phyloP scores from a whole-genome alignment of 2,888 invertebrate genomes.

The Nemurella pictetii region DNA sequence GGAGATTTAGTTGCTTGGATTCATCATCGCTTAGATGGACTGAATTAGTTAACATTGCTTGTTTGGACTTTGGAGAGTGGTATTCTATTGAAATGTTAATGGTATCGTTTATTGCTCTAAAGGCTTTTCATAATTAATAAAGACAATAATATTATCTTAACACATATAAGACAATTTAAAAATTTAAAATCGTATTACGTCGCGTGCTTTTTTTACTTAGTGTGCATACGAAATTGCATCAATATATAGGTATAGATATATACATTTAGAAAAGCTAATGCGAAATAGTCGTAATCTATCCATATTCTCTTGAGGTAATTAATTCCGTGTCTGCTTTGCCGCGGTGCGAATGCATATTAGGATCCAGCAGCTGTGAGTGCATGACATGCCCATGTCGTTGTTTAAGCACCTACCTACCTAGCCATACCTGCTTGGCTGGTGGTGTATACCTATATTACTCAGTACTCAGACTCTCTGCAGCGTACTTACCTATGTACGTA shows the following conservation, averaged over 20 bases:
- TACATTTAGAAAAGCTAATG: too few relatives aligned
- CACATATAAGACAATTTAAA: neutral
- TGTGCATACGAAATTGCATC: neutral
- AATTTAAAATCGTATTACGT: neutral
- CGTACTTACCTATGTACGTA: neutral
- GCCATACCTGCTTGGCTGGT: neutral
- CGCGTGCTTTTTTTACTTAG: neutral
- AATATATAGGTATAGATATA: neutral
- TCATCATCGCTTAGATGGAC: too few relatives aligned
- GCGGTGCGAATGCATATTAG: too few relatives aligned
- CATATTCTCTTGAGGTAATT: too few relatives aligned
- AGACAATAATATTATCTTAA: neutral
- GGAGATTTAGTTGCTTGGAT: too few relatives aligned
- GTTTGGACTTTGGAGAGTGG: neutral
- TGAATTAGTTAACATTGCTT: too few relatives aligned
- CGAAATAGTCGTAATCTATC: too few relatives aligned
- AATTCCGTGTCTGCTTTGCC: too few relatives aligned
- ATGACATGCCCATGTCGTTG: neutral
- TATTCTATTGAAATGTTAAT: neutral
- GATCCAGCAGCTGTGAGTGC: too few relatives aligned
- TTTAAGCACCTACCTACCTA: neutral
- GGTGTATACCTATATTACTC: too few relatives aligned
- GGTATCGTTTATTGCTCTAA: neutral
- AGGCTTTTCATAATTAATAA: neutral
- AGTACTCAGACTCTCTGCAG: too few relatives aligned